These are phyloP conservation scores for Phaethon lepturus DNA, from an alignment of 2,113 vertebrate species.

Conservation along the genomic window DNA sequence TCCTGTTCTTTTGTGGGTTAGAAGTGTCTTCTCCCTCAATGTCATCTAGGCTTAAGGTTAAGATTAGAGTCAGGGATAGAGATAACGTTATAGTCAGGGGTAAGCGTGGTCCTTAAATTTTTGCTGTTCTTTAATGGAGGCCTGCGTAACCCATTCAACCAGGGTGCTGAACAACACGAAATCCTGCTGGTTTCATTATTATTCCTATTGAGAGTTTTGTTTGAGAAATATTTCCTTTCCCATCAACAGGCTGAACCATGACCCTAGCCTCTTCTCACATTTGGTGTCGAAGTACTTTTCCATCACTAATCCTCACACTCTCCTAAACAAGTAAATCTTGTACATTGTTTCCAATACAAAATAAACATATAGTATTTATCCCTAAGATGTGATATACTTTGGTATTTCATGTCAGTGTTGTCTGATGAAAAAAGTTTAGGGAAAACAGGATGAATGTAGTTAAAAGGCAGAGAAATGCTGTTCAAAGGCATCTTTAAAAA, in stretches of 20 bases:
- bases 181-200: background rate
- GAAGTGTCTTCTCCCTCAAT: background rate
- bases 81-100: background rate
- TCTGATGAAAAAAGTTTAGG: background rate
- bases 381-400: background rate
- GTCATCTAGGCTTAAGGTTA: background rate
- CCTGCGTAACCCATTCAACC: background rate
- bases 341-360: background rate
- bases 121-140: background rate
- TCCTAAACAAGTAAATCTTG: background rate
- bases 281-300: background rate
- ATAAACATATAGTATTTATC: background rate
- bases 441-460: background rate
- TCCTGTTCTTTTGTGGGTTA: background rate
- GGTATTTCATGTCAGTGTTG: background rate
- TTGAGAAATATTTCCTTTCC: background rate
- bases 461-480: background rate
- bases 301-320: background rate
- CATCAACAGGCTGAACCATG: background rate
- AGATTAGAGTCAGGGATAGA: background rate
- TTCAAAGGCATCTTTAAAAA: background rate
- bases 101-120: background rate
- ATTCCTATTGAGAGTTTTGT: background rate
- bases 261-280: background rate
- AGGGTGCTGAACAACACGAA: background rate